These are phyloP conservation scores for Ormyrus thymus DNA, from an alignment of 2,888 invertebrate genomes.

Conservation along the genomic window DNA sequence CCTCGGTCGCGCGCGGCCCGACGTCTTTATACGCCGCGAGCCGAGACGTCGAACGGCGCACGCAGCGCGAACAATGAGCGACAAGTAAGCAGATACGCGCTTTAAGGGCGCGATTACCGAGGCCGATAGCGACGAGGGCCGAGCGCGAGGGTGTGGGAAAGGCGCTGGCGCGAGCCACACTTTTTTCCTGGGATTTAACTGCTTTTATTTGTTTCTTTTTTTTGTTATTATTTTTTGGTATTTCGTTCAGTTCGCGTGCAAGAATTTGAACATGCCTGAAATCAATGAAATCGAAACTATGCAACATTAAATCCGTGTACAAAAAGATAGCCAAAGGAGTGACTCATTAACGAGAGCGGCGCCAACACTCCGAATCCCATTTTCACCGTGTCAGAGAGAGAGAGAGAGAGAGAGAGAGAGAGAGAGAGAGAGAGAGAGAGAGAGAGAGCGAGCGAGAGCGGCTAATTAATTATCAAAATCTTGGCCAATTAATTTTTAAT, in stretches of 20 bases:
- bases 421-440: no score
- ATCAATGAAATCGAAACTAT: no score
- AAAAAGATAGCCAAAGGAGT: no score
- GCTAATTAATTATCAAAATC: conserved; percentile 49
- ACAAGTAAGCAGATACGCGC: conserved; percentile 35
- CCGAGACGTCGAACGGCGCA: neutral
- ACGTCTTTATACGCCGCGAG: conserved; percentile 67
- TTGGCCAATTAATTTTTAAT: conserved; percentile 48
- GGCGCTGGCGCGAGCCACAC: neutral
- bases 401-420: no score
- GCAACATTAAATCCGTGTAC: no score
- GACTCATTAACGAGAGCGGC: neutral
- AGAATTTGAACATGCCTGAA: no score
- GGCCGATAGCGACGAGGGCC: conserved; percentile 11
- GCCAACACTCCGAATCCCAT: neutral
- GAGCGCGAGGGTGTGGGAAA: conserved; percentile 2
- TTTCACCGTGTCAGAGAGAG: conserved; percentile 11
- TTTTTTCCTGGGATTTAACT: no score
- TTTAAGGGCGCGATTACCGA: conserved; percentile 16
- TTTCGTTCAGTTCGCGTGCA: no score
- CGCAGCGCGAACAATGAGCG: conserved; percentile 60
- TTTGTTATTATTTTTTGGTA: no score
- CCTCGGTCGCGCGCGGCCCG: conserved; percentile 60
- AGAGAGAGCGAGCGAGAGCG: no score
- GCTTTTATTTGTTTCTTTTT: no score